Evolutionary conservation across 2,113 vertebrate genomes (phyloP).

Genomic region (Cygnus buccinator): DNA sequence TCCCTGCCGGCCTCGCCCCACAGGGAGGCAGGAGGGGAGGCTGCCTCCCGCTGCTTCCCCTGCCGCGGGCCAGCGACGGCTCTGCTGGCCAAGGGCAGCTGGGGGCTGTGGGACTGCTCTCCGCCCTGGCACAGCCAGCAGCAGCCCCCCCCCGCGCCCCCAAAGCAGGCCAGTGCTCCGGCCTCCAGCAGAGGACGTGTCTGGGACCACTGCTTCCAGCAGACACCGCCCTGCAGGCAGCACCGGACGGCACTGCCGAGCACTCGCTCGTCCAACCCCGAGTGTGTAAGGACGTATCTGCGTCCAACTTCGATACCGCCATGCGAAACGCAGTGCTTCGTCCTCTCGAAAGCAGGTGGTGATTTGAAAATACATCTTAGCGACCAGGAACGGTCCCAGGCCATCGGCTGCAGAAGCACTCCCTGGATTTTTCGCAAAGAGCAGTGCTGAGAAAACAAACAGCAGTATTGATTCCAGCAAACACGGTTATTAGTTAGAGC

Average conservation of each 20-base stretch:
- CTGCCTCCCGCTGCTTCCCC: not conserved
- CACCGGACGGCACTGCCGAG: not conserved
- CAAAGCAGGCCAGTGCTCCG: no score
- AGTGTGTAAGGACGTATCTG: not conserved
- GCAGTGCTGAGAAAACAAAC: not conserved
- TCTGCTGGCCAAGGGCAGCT: not conserved
- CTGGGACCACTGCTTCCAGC: not conserved
- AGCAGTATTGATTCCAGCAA: conserved; percentile 52
- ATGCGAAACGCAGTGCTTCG: not conserved
- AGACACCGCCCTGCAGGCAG: not conserved
- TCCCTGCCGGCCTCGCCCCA: not conserved
- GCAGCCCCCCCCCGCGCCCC: not conserved
- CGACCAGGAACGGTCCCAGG: not conserved
- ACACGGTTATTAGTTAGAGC: conserved; percentile 66
- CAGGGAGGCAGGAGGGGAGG: not conserved
- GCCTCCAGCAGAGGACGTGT: not conserved
- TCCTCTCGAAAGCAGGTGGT: not conserved
- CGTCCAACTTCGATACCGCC: not conserved
- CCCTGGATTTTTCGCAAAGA: not conserved
- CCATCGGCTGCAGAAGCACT: not conserved
- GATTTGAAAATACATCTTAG: not conserved
- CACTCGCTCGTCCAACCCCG: not conserved
- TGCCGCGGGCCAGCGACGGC: no score
- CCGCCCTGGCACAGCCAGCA: no score
- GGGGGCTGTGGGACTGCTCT: not conserved